These are phyloP conservation scores for Drosophila dunni DNA, from an alignment of 1,140 invertebrate species.

Conservation along the genomic window DNA sequence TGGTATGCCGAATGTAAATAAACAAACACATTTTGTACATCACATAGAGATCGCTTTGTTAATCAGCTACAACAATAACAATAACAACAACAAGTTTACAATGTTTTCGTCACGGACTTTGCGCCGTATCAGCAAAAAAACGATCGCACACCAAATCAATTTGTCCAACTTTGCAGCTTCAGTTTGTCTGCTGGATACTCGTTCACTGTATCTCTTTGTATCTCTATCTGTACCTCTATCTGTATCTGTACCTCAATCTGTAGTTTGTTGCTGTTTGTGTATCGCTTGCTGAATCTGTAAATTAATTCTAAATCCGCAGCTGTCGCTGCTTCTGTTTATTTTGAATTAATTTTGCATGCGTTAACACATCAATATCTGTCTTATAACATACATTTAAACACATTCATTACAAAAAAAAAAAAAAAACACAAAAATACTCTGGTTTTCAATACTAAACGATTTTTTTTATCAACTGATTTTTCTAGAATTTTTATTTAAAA, in stretches of 20 bases:
- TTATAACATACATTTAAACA: conserved; percentile 4
- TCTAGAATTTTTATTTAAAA: too few species aligned
- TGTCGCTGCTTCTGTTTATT: conserved; percentile 5
- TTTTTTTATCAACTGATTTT: too few species aligned
- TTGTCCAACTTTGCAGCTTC: conserved; percentile 48
- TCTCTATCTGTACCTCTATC: conserved; percentile 13
- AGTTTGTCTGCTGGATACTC: conserved; percentile 40
- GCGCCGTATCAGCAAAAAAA: conserved; percentile 53
- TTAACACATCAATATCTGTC: conserved; percentile 5
- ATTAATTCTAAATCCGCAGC: background rate
- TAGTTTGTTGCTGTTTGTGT: conserved; percentile 2
- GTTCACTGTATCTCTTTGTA: background rate
- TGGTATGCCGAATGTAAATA: conserved; percentile 63
- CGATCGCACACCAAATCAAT: conserved; percentile 43
- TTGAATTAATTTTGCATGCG: conserved; percentile 3
- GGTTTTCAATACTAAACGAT: background rate
- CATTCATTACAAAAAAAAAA: background rate
- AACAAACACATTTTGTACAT: conserved; percentile 61
- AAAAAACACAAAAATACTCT: conserved; percentile 1
- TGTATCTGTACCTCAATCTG: conserved; percentile 16
- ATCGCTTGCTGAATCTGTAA: background rate
- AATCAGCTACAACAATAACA: conserved; percentile 38
- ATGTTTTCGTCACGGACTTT: conserved; percentile 33
- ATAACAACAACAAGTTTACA: conserved; percentile 30
- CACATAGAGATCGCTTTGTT: conserved; percentile 28